A percentile compares a stretch with the other conserved stretches of the same genome.
Evolutionary conservation across 2,797 vertebrate species (phyloP).

Genomic region (Chelonia mydas): DNA sequence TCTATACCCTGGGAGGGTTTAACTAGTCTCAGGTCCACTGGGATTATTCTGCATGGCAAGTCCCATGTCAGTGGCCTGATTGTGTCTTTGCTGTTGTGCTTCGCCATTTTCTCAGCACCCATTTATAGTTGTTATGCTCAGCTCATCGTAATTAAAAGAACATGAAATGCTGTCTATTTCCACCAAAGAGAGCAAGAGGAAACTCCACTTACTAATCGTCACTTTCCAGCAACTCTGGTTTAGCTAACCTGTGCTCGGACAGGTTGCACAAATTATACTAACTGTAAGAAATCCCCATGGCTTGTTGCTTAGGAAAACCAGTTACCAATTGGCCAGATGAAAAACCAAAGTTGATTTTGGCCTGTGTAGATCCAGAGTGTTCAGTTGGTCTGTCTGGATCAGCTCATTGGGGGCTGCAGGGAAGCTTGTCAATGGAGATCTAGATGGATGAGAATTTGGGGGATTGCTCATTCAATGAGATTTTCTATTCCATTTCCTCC

Average conservation of each 20-base stretch:
- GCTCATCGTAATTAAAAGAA: background rate
- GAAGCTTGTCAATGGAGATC: background rate
- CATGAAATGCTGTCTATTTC: background rate
- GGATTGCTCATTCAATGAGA: constrained; percentile 32
- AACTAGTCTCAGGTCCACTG: background rate
- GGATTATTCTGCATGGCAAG: background rate
- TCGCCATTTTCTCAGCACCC: background rate
- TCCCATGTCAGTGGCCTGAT: background rate
- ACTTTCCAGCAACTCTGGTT: background rate
- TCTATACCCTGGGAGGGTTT: background rate
- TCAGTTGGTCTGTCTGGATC: background rate
- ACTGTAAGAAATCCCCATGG: background rate
- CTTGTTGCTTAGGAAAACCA: background rate
- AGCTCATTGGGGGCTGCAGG: background rate
- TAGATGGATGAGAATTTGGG: background rate
- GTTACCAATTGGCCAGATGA: background rate
- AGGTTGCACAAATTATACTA: background rate
- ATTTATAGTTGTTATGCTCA: background rate
- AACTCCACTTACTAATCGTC: background rate
- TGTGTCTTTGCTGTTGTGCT: background rate
- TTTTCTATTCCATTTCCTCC: background rate
- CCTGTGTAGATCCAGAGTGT: background rate
- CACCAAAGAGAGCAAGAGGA: background rate
- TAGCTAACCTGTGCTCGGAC: background rate
- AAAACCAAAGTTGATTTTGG: background rate